Percentiles rank a stretch among this genome's conserved stretches.
Conservation (phyloP, 1,140 invertebrate genomes). For the Samia ricini region DNA sequence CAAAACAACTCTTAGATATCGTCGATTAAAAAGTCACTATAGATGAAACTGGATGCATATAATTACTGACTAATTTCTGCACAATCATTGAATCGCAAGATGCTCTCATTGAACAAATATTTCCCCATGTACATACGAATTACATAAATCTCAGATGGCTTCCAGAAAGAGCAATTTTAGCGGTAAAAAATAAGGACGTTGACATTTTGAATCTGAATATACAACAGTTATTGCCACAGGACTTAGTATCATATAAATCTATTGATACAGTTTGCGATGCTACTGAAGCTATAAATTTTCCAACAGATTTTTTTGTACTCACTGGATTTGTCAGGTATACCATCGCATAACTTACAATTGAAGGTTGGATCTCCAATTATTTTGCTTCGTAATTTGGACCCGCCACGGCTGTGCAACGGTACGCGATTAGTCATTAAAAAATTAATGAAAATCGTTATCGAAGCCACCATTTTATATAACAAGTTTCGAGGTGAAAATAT, state of each 20-base stretch:
- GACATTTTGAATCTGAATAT: conserved; percentile 26
- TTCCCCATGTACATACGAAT: conserved; percentile 27
- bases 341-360: too few species aligned
- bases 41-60: conserved; percentile 21
- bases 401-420: too few species aligned
- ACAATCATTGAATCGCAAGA: conserved; percentile 26
- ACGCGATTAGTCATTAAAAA: too few species aligned
- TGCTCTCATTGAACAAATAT: conserved; percentile 24
- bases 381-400: too few species aligned
- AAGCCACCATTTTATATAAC: too few species aligned
- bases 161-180: too few species aligned
- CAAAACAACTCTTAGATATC: conserved; percentile 30
- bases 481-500: too few species aligned
- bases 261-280: conserved; percentile 18
- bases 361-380: too few species aligned
- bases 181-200: conserved; percentile 28
- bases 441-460: too few species aligned
- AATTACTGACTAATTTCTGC: conserved; percentile 25
- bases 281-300: neutral
- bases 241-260: conserved; percentile 24
- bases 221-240: conserved; percentile 22
- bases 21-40: too few species aligned
- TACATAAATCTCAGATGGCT: conserved; percentile 28
- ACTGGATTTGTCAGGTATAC: too few species aligned
- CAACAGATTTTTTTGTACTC: too few species aligned